Conservation (phyloP, 2,113 vertebrate genomes). For the Alces alces region DNA sequence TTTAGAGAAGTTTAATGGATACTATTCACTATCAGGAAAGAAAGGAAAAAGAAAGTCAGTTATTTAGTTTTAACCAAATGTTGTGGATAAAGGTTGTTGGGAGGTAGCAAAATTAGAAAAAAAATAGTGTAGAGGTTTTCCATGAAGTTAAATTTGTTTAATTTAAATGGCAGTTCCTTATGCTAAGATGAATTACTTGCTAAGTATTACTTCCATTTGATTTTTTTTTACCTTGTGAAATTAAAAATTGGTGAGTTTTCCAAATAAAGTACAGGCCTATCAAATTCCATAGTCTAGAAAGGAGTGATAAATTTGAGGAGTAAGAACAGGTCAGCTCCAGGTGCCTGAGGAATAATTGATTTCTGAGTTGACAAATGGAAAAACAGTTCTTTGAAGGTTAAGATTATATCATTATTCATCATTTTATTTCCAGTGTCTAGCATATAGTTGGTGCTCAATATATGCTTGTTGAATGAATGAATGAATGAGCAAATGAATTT, state of each 20-base stretch:
- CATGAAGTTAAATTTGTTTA: not conserved
- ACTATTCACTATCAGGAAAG: not conserved
- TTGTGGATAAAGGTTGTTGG: not conserved
- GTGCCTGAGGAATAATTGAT: not conserved
- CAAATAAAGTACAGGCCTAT: not conserved
- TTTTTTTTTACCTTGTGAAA: not conserved
- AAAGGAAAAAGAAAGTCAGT: not conserved
- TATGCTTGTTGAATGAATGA: not conserved
- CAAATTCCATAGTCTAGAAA: slow-evolving; percentile 10
- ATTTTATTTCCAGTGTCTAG: not conserved
- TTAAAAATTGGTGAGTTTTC: not conserved
- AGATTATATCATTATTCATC: not conserved
- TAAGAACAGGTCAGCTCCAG: not conserved
- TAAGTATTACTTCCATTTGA: not conserved
- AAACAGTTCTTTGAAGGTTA: not conserved
- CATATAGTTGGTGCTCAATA: not conserved
- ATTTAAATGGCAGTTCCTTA: not conserved
- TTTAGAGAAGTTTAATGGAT: not conserved
- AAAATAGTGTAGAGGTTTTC: not conserved
- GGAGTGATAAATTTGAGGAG: not conserved
- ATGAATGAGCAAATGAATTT: not conserved
- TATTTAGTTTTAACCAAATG: not conserved
- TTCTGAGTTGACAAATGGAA: not conserved
- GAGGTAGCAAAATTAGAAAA: not conserved
- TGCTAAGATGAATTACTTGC: not conserved